A percentile compares a stretch with the other conserved stretches of the same genome.
phyloP scores from a whole-genome alignment of 2,888 invertebrate species.

The Lumbricus terrestris region DNA sequence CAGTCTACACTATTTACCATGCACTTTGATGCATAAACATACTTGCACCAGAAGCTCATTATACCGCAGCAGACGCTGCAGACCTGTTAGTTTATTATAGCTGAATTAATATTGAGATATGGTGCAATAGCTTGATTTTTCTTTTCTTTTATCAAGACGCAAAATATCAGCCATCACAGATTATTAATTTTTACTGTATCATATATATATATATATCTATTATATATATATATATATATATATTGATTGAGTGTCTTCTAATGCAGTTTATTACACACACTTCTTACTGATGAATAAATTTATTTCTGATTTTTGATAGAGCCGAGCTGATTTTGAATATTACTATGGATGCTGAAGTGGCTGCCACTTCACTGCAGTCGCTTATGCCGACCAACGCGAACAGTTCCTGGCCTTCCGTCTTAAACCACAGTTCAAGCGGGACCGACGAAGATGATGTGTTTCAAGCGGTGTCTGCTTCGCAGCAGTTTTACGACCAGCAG shows the following conservation, averaged over 20 bases:
- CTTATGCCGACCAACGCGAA: not conserved
- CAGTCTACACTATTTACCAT: too few species aligned
- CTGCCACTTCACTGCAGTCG: not conserved
- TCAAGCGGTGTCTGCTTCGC: not conserved
- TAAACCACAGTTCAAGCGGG: not conserved
- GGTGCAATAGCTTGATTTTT: too few species aligned
- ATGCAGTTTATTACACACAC: not conserved
- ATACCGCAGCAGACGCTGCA: too few species aligned
- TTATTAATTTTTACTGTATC: too few species aligned
- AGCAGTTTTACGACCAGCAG: not conserved
- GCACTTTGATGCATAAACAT: too few species aligned
- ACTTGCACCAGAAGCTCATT: too few species aligned
- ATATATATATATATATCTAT: too few species aligned
- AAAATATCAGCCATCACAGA: too few species aligned
- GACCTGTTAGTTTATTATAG: too few species aligned
- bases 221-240: too few species aligned
- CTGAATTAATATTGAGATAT: too few species aligned
- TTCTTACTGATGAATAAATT: not conserved
- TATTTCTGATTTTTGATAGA: not conserved
- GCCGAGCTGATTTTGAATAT: not conserved
- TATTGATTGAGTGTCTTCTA: not conserved
- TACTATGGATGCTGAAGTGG: constrained; percentile 3
- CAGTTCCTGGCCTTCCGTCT: not conserved
- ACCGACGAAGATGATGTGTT: not conserved
- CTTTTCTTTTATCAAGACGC: too few species aligned